phyloP scores from a whole-genome alignment of 2,888 invertebrate species.

The Phyllotreta cruciferae region DNA sequence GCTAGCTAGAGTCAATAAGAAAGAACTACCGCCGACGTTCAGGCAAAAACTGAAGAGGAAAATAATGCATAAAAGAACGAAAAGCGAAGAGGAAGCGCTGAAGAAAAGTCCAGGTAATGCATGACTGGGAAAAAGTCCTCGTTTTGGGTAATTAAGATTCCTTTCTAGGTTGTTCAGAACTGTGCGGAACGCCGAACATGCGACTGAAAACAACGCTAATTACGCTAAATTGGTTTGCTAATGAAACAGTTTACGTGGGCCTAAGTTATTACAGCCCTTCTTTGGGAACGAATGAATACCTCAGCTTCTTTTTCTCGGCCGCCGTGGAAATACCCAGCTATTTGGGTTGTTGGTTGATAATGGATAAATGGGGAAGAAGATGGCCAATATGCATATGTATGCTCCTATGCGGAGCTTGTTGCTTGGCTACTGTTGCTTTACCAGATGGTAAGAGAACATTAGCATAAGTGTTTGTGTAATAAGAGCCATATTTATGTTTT shows the following conservation, averaged over 20 bases:
- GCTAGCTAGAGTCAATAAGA: constrained; percentile 80
- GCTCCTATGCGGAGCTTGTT: constrained; percentile 84
- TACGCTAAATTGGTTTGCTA: constrained; percentile 91
- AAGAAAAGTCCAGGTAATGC: constrained; percentile 45
- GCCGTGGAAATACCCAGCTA: constrained; percentile 90
- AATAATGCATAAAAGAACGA: constrained; percentile 68
- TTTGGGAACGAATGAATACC: constrained; percentile 84
- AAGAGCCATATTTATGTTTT: constrained; percentile 44
- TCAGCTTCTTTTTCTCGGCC: constrained; percentile 87
- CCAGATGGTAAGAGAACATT: constrained; percentile 69
- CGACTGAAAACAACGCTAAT: constrained; percentile 85
- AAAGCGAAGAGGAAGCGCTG: constrained; percentile 63
- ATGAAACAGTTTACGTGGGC: constrained; percentile 91
- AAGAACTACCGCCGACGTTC: constrained; percentile 76
- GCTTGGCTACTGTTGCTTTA: constrained; percentile 83
- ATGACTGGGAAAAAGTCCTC: too few species aligned
- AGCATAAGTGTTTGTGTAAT: background rate
- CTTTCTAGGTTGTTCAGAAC: constrained; percentile 60
- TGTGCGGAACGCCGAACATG: constrained; percentile 87
- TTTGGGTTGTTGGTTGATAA: constrained; percentile 84
- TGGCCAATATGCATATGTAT: constrained; percentile 89
- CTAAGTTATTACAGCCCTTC: constrained; percentile 91
- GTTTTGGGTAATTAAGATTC: constrained; percentile 7
- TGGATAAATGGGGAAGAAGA: constrained; percentile 86
- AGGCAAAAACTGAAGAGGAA: constrained; percentile 75